Conservation (phyloP, 2,888 invertebrate genomes). For the Aromia moschata region DNA sequence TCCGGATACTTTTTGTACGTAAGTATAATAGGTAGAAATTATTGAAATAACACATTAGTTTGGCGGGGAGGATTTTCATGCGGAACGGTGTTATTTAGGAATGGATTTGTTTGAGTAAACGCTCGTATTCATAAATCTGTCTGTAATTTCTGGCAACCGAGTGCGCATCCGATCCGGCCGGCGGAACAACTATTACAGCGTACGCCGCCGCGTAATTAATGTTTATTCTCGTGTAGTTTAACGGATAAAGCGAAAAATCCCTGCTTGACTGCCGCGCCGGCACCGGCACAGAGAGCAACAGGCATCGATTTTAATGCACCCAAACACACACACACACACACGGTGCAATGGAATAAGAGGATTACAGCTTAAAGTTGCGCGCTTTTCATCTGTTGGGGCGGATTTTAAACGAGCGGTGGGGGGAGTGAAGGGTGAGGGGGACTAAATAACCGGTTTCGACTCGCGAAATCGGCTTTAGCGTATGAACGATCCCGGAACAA, state of each 20-base stretch:
- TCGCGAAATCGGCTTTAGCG: conserved; percentile 37
- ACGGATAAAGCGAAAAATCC: conserved; percentile 27
- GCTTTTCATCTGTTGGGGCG: conserved; percentile 32
- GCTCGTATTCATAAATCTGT: too few relatives aligned
- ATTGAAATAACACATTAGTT: too few relatives aligned
- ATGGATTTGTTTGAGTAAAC: too few relatives aligned
- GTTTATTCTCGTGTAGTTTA: conserved; percentile 26
- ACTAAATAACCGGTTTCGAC: conserved; percentile 40
- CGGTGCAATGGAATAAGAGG: conserved; percentile 35
- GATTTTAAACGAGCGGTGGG: conserved; percentile 34
- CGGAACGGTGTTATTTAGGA: too few relatives aligned
- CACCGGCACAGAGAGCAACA: conserved; percentile 24
- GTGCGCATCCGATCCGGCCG: too few relatives aligned
- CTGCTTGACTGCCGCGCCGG: conserved; percentile 2
- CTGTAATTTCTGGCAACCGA: too few relatives aligned
- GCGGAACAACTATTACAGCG: conserved; percentile 14
- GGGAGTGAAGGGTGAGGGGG: too few relatives aligned
- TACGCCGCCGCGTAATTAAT: conserved; percentile 15
- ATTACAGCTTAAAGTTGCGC: conserved; percentile 30
- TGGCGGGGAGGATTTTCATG: too few relatives aligned
- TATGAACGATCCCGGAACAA: conserved; percentile 1
- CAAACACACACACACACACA: too few relatives aligned
- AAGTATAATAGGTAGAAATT: too few relatives aligned
- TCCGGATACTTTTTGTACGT: too few relatives aligned
- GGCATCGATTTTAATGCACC: conserved; percentile 26